Evolutionary conservation across 2,888 invertebrate genomes (phyloP).

Genomic region (Conchocele bisecta): DNA sequence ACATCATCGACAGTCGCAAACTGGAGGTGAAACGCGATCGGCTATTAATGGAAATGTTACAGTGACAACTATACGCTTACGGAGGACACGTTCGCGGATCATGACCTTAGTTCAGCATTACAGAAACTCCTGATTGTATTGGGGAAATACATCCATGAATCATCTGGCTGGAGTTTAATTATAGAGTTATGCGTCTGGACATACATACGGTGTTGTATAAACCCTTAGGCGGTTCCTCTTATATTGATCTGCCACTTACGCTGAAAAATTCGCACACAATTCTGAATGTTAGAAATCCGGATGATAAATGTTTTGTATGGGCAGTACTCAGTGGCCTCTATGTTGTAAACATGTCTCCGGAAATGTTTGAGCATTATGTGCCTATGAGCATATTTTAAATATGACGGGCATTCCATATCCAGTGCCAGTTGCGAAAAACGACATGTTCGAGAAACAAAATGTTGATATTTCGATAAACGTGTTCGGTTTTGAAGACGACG

Average conservation of each 20-base stretch:
- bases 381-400: background rate
- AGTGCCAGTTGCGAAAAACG: constrained; percentile 29
- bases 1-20: too few species aligned
- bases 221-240: constrained; percentile 28
- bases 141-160: too few species aligned
- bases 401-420: constrained; percentile 19
- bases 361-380: background rate
- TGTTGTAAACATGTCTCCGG: background rate
- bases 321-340: constrained; percentile 14
- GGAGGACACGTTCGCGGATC: too few species aligned
- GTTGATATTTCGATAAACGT: constrained; percentile 43
- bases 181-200: too few species aligned
- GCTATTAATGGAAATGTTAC: too few species aligned
- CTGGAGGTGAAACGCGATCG: too few species aligned
- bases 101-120: too few species aligned
- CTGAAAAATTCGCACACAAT: constrained; percentile 6
- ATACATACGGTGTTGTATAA: constrained; percentile 33
- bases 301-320: constrained; percentile 39
- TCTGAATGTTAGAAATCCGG: constrained; percentile 30
- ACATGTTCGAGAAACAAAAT: constrained; percentile 47
- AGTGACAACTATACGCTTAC: too few species aligned
- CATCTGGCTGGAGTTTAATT: too few species aligned
- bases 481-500: constrained; percentile 45
- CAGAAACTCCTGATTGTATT: too few species aligned
- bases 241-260: constrained; percentile 24